These are phyloP conservation scores for Enteromius radiatus DNA, from an alignment of 2,797 vertebrate species.

Conservation along the genomic window DNA sequence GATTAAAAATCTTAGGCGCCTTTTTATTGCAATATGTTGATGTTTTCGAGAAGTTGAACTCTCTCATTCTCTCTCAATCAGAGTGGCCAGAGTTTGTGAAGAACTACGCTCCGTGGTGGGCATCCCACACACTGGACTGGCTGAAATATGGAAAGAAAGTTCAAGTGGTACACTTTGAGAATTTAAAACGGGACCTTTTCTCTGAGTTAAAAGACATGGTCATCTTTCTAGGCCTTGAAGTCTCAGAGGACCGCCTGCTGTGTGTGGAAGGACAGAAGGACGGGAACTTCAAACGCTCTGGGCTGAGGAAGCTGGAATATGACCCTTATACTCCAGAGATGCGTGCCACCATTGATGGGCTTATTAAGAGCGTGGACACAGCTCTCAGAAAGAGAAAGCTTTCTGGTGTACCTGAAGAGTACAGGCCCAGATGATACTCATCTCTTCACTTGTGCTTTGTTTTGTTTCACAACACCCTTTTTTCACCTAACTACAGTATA, in stretches of 20 bases:
- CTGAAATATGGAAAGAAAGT: constrained; percentile 88
- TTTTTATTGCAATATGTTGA: background rate
- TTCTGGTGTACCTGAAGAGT: constrained; percentile 89
- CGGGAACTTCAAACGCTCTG: constrained; percentile 95
- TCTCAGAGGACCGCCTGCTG: constrained; percentile 90
- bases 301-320: constrained; percentile 91
- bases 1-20: background rate
- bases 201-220: constrained; percentile 89
- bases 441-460: constrained; percentile 16
- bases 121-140: constrained; percentile 95
- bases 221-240: constrained; percentile 82
- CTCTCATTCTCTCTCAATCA: constrained; percentile 69
- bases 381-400: constrained; percentile 86
- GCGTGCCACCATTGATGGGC: constrained; percentile 81
- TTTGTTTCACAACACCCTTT: too few species aligned
- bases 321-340: constrained; percentile 93
- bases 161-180: constrained; percentile 93
- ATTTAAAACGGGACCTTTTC: constrained; percentile 91
- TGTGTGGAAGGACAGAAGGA: constrained; percentile 97
- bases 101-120: constrained; percentile 97
- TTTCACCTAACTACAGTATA: constrained; percentile 3
- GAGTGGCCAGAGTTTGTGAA: constrained; percentile 98
- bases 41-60: background rate
- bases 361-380: constrained; percentile 88
- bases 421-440: constrained; percentile 90